A percentile compares a stretch with the other conserved stretches of the same genome.
These are phyloP conservation scores for Heterodera carotae DNA, from an alignment of 1,140 invertebrate species.

Conservation along the genomic window DNA sequence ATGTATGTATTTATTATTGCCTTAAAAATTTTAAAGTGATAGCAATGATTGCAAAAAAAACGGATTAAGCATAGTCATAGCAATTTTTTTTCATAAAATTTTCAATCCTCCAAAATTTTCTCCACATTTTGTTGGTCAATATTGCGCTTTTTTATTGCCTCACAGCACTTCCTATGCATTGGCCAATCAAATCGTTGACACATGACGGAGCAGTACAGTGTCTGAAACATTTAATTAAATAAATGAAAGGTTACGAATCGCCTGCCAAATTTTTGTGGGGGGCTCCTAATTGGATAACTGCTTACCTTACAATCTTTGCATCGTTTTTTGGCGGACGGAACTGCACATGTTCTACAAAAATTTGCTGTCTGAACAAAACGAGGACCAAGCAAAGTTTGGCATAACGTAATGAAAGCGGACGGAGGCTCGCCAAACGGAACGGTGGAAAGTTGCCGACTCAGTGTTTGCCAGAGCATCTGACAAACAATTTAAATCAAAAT, in stretches of 20 bases:
- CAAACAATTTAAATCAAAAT: slow-evolving; percentile 1
- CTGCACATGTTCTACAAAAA: slow-evolving; percentile 83
- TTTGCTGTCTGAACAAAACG: slow-evolving; percentile 75
- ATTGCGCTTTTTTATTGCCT: slow-evolving; percentile 26
- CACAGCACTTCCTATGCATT: slow-evolving; percentile 83
- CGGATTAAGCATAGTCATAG: too few relatives aligned
- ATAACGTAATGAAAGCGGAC: slow-evolving; percentile 76
- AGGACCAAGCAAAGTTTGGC: slow-evolving; percentile 80
- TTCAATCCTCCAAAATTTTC: neutral
- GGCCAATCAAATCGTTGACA: slow-evolving; percentile 95
- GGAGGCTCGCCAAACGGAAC: slow-evolving; percentile 62
- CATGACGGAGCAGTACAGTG: slow-evolving; percentile 86
- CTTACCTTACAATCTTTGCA: slow-evolving; percentile 91
- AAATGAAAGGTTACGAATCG: slow-evolving; percentile 30
- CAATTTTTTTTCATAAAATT: neutral
- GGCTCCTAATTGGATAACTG: too few relatives aligned
- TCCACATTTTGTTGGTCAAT: neutral
- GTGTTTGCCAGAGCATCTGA: slow-evolving; percentile 49
- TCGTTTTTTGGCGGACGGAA: slow-evolving; percentile 83
- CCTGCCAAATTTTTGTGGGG: slow-evolving; percentile 25
- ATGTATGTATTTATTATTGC: too few relatives aligned
- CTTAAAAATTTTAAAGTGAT: too few relatives aligned
- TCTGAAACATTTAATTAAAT: slow-evolving; percentile 65
- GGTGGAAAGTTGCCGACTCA: slow-evolving; percentile 38
- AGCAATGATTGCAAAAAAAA: too few relatives aligned